Evolutionary conservation across 2,797 vertebrate species (phyloP).

Genomic region (Silurus lanzhouensis): DNA sequence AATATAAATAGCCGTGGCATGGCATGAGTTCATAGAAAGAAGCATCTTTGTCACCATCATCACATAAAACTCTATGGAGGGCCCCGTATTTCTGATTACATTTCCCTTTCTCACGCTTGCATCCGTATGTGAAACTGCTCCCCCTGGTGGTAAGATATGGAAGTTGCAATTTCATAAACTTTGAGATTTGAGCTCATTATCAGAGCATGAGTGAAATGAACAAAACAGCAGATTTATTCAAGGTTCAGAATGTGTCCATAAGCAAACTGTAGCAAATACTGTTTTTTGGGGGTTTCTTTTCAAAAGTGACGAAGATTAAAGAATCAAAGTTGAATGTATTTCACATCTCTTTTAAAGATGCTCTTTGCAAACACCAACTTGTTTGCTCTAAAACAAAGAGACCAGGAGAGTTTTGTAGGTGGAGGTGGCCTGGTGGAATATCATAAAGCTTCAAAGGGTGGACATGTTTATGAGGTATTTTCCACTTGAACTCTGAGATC

Average conservation of each 20-base stretch:
- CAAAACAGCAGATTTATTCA: background rate
- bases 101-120: background rate
- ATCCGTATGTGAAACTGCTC: slow-evolving; percentile 28
- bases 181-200: background rate
- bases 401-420: slow-evolving; percentile 44
- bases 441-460: slow-evolving; percentile 65
- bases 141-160: slow-evolving; percentile 30
- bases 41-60: background rate
- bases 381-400: slow-evolving; percentile 60
- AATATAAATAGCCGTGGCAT: background rate
- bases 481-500: slow-evolving; percentile 54
- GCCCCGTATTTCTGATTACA: background rate
- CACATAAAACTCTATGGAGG: background rate
- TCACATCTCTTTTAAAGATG: slow-evolving; percentile 60
- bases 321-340: slow-evolving; percentile 44
- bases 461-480: slow-evolving; percentile 60
- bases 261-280: slow-evolving; percentile 23
- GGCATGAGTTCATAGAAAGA: background rate
- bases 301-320: slow-evolving; percentile 8
- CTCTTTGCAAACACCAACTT: slow-evolving; percentile 55
- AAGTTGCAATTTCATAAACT: background rate
- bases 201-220: background rate
- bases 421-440: slow-evolving; percentile 51
- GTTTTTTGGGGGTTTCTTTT: background rate
- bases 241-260: slow-evolving; percentile 13